Evolutionary conservation across 2,113 vertebrate species (phyloP).

Genomic region (Otus sunia): DNA sequence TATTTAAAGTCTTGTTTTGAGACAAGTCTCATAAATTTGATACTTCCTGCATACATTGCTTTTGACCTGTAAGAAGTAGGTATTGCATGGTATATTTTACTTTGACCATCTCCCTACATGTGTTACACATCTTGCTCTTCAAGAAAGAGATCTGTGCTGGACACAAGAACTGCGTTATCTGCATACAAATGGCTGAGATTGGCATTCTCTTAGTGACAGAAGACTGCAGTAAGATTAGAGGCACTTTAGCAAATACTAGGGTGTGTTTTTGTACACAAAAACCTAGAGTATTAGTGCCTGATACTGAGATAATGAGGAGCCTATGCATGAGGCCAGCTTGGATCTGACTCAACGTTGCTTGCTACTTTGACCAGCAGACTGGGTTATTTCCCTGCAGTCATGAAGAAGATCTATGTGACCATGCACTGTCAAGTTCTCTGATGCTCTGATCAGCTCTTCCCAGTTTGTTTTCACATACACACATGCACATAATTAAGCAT

Average conservation of each 20-base stretch:
- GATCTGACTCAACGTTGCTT: neutral
- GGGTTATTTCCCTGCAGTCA: neutral
- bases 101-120: neutral
- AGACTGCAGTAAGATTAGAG: neutral
- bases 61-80: neutral
- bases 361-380: neutral
- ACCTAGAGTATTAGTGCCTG: neutral
- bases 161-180: neutral
- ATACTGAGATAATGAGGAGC: neutral
- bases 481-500: neutral
- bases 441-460: neutral
- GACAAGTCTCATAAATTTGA: neutral
- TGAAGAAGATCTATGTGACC: neutral
- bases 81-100: neutral
- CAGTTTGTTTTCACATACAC: rapidly evolving
- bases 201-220: neutral
- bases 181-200: neutral
- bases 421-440: neutral
- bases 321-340: neutral
- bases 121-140: neutral
- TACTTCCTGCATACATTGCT: neutral
- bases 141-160: neutral
- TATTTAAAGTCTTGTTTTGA: neutral
- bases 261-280: neutral
- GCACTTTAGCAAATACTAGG: neutral